phyloP scores from a whole-genome alignment of 2,113 vertebrate genomes.

The Chionomys nivalis region DNA sequence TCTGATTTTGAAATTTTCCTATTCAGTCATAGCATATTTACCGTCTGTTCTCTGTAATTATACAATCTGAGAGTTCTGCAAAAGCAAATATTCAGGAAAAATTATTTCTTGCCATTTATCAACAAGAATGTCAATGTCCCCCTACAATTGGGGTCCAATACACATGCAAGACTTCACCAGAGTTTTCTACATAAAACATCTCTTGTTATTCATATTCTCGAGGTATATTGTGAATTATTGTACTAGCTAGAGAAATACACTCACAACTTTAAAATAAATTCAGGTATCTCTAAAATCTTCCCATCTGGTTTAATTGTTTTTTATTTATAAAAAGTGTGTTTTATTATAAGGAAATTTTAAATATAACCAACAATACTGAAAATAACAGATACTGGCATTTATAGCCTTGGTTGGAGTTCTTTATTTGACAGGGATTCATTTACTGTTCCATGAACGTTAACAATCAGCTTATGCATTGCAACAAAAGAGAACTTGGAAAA shows the following conservation, averaged over 20 bases:
- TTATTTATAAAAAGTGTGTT: conserved; percentile 91
- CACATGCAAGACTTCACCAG: not conserved
- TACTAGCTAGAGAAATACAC: not conserved
- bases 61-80: not conserved
- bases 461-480: conserved; percentile 86
- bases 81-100: not conserved
- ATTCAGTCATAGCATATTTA: not conserved
- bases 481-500: conserved; percentile 84
- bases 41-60: not conserved
- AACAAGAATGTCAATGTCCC: too few relatives aligned
- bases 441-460: conserved; percentile 84
- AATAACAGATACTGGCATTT: conserved; percentile 87
- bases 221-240: not conserved
- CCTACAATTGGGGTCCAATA: not conserved
- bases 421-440: conserved; percentile 86
- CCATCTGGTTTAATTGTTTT: too few relatives aligned
- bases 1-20: conserved; percentile 38
- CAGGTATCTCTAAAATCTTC: not conserved
- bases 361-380: conserved; percentile 91
- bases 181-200: not conserved
- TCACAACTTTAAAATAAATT: not conserved
- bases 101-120: not conserved
- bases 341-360: conserved; percentile 97
- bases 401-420: conserved; percentile 86
- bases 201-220: not conserved